Conservation (phyloP, 2,797 vertebrate genomes). For the Sylvia borin region DNA sequence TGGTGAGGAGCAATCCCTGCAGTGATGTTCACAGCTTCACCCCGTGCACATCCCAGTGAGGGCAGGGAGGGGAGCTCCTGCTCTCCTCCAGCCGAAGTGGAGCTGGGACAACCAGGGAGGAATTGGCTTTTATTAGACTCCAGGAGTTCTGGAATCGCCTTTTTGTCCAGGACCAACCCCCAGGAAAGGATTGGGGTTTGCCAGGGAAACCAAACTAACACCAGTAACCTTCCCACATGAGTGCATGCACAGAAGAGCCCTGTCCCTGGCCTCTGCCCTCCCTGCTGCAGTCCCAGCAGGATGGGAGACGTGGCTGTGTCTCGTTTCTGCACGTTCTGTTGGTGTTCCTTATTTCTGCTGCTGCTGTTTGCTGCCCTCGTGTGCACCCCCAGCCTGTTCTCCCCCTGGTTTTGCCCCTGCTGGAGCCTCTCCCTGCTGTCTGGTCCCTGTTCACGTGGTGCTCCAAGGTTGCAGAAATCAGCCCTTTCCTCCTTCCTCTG, state of each 20-base stretch:
- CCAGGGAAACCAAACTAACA: slow-evolving; percentile 71
- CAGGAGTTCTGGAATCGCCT: background rate
- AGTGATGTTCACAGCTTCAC: background rate
- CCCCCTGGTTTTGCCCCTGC: background rate
- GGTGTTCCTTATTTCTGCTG: slow-evolving; percentile 1
- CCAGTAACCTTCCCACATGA: slow-evolving; percentile 70
- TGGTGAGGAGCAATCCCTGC: background rate
- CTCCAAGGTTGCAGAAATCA: background rate
- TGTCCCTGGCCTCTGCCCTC: background rate
- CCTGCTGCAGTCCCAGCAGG: slow-evolving; percentile 47
- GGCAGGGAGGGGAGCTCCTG: background rate
- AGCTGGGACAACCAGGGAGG: background rate
- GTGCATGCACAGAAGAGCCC: slow-evolving; percentile 76
- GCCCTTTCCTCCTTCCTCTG: background rate
- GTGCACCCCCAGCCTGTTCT: background rate
- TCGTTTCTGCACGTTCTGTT: slow-evolving; percentile 74
- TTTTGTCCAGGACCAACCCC: background rate
- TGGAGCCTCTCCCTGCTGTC: background rate
- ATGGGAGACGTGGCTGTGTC: slow-evolving; percentile 41
- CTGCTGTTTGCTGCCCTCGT: background rate
- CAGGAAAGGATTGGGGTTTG: slow-evolving; percentile 17
- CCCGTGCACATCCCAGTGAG: background rate
- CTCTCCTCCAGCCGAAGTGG: background rate
- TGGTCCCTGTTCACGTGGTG: slow-evolving; percentile 31
- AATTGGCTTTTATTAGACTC: background rate